phyloP scores from a whole-genome alignment of 2,888 invertebrate species.

The Ormyrus thymus region DNA sequence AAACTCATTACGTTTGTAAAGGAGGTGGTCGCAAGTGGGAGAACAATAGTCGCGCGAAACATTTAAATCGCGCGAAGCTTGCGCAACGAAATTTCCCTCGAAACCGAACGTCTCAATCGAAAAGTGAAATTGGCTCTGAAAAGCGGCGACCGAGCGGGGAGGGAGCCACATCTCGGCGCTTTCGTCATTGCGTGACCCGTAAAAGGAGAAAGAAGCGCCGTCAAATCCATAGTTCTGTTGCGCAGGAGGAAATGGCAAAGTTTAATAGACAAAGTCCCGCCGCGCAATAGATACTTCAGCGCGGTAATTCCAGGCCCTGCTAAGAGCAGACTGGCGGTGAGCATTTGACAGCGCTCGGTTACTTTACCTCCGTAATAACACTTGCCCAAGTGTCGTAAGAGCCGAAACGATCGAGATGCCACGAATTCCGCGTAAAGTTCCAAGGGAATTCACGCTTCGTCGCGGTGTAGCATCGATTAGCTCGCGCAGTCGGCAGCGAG shows the following conservation, averaged over 20 bases:
- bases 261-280: constrained; percentile 47
- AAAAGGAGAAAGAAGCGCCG: background rate
- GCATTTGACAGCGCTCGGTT: constrained; percentile 38
- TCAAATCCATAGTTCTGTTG: constrained; percentile 13
- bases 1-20: no score
- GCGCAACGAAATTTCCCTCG: no score
- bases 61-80: no score
- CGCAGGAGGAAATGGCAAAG: constrained; percentile 25
- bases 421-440: constrained; percentile 57
- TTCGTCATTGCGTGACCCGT: background rate
- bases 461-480: constrained; percentile 33
- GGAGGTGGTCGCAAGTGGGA: no score
- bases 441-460: constrained; percentile 45
- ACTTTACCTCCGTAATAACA: constrained; percentile 49
- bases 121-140: no score
- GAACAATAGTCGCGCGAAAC: no score
- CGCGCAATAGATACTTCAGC: constrained; percentile 40
- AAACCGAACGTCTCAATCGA: no score
- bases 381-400: constrained; percentile 58
- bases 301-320: constrained; percentile 24
- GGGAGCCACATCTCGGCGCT: no score
- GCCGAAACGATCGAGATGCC: constrained; percentile 55
- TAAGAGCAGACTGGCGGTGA: constrained; percentile 22
- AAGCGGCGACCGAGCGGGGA: no score
- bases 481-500: background rate